A percentile compares a stretch with the other conserved stretches of the same genome.
Conservation (phyloP, 2,113 vertebrate genomes). For the Melanerpes aurifrons region DNA sequence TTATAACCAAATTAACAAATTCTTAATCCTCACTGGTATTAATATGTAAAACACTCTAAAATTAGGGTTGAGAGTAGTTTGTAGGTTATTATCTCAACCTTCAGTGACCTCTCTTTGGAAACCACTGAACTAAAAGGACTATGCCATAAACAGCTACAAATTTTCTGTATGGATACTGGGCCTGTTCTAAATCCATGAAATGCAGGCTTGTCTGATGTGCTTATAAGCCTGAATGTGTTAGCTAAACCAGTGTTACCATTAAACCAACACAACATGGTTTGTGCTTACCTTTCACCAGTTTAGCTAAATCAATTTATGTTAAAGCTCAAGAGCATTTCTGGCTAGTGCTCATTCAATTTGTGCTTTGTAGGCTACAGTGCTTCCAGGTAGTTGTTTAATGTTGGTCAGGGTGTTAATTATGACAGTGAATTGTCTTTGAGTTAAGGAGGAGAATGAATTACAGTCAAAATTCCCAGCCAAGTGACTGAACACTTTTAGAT, state of each 20-base stretch:
- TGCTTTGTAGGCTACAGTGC: slow-evolving; percentile 9
- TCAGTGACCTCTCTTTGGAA: background rate
- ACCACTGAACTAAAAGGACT: background rate
- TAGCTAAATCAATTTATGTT: slow-evolving; percentile 18
- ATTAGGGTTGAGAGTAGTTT: background rate
- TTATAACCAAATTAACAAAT: background rate
- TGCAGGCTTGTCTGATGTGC: background rate
- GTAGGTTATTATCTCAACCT: background rate
- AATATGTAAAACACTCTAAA: background rate
- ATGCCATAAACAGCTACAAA: background rate
- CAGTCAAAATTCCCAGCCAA: background rate
- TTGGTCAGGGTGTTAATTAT: slow-evolving; percentile 46
- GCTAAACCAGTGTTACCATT: background rate
- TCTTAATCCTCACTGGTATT: background rate
- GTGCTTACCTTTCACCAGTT: slow-evolving; percentile 10
- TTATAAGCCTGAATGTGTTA: background rate
- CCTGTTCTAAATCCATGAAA: background rate
- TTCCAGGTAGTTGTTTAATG: slow-evolving; percentile 29
- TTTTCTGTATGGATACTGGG: background rate
- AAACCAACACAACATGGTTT: background rate
- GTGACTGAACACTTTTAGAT: background rate
- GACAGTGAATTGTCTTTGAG: background rate
- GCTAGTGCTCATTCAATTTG: background rate
- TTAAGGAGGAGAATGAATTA: background rate
- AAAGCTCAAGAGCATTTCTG: slow-evolving; percentile 15